Percentiles rank a stretch among this genome's conserved stretches.
phyloP scores from a whole-genome alignment of 2,797 vertebrate species.

The Coregonus suidteri region DNA sequence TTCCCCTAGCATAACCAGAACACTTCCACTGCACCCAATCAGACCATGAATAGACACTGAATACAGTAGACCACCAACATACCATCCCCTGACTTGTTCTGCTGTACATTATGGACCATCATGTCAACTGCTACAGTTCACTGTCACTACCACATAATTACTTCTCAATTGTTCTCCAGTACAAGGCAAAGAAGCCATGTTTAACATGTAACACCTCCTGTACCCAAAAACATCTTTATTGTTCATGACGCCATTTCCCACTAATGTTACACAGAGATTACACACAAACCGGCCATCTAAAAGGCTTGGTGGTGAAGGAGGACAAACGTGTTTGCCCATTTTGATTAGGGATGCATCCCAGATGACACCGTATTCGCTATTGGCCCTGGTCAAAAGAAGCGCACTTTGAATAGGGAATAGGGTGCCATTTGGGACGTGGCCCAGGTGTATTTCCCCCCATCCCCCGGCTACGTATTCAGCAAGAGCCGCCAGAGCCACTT shows the following conservation, averaged over 20 bases:
- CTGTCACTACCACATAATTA: too few relatives aligned
- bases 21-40: not conserved
- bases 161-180: not conserved
- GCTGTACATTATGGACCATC: not conserved
- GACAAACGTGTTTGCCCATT: not conserved
- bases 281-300: not conserved
- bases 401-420: not conserved
- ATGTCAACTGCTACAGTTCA: not conserved
- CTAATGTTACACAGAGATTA: not conserved
- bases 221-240: not conserved
- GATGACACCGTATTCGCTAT: not conserved
- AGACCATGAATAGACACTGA: not conserved
- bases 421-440: slow-evolving; percentile 31
- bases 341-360: not conserved
- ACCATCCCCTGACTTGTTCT: not conserved
- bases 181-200: not conserved
- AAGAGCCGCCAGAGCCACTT: slow-evolving; percentile 13
- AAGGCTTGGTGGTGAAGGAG: not conserved
- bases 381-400: not conserved
- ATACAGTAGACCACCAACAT: not conserved
- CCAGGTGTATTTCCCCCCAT: slow-evolving; percentile 38
- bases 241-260: not conserved
- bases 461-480: slow-evolving; percentile 17
- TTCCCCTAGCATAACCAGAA: not conserved
- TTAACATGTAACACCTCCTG: too few relatives aligned